Conservation (phyloP, 2,113 vertebrate genomes). For the Mystacornis crossleyi region DNA sequence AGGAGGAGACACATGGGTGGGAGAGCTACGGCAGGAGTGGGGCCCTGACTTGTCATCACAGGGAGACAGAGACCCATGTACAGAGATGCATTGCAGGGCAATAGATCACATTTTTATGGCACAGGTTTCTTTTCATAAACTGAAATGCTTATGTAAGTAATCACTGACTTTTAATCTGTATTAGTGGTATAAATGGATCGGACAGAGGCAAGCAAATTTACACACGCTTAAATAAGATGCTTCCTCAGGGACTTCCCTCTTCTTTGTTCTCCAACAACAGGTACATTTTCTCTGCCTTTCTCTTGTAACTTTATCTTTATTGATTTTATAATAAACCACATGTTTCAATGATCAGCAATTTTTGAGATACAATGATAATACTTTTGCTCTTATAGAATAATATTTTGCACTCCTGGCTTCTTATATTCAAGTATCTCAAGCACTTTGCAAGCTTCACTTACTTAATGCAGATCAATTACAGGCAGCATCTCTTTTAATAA, state of each 20-base stretch:
- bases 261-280: conserved; percentile 46
- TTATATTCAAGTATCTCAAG: conserved; percentile 13
- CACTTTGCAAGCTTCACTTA: conserved; percentile 48
- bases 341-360: conserved; percentile 66
- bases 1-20: not conserved
- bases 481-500: conserved; percentile 59
- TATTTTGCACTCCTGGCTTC: conserved; percentile 55
- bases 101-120: not conserved
- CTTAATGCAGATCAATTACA: conserved; percentile 55
- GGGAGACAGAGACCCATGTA: not conserved
- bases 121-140: not conserved
- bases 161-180: conserved; percentile 59
- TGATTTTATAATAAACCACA: conserved; percentile 71
- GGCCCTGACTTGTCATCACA: not conserved
- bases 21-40: not conserved
- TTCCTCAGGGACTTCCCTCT: conserved; percentile 50
- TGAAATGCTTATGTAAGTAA: conserved; percentile 48
- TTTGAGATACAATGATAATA: conserved; percentile 57
- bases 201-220: conserved; percentile 54
- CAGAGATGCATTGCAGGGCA: not conserved
- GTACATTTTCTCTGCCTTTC: conserved; percentile 57
- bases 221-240: not conserved
- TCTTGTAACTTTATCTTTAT: conserved; percentile 66
- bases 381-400: conserved; percentile 56
- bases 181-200: conserved; percentile 49